Evolutionary conservation across 1,140 invertebrate species (phyloP).

Genomic region (Aphaenogaster floridana): DNA sequence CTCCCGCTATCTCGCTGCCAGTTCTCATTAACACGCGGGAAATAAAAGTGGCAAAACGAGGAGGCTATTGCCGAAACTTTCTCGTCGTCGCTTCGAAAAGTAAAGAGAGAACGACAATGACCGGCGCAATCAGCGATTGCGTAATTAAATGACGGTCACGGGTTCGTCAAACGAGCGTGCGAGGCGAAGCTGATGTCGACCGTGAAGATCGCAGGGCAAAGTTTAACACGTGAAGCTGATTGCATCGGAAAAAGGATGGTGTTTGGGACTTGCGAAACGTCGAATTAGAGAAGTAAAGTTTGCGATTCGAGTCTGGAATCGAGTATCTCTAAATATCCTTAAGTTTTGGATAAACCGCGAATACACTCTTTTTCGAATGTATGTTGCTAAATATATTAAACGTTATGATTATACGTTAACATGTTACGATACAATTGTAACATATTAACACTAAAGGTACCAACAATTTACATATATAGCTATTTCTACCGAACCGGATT

Average conservation of each 20-base stretch:
- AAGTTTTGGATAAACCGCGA: background rate
- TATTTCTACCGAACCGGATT: no score
- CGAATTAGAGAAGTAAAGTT: background rate
- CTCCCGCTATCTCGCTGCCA: constrained; percentile 64
- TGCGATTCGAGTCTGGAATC: background rate
- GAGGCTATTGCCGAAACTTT: constrained; percentile 33
- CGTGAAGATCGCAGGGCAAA: background rate
- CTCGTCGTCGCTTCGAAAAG: background rate
- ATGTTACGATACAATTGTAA: no score
- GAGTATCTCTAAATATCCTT: background rate
- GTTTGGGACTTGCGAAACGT: background rate
- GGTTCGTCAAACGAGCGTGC: constrained; percentile 34
- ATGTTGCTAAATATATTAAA: background rate
- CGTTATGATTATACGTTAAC: background rate
- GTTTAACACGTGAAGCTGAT: constrained; percentile 15
- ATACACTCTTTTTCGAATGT: background rate
- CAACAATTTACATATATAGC: no score
- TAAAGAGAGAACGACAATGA: constrained; percentile 17
- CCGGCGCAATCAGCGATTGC: constrained; percentile 30
- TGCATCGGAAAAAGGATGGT: background rate
- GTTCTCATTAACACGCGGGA: constrained; percentile 73
- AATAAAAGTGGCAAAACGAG: constrained; percentile 55
- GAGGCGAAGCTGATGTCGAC: background rate
- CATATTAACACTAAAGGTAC: no score
- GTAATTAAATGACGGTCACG: constrained; percentile 48